Percentiles rank a stretch among this genome's conserved stretches.
Conservation (phyloP, 2,797 vertebrate genomes). For the Urosaurus nigricauda region DNA sequence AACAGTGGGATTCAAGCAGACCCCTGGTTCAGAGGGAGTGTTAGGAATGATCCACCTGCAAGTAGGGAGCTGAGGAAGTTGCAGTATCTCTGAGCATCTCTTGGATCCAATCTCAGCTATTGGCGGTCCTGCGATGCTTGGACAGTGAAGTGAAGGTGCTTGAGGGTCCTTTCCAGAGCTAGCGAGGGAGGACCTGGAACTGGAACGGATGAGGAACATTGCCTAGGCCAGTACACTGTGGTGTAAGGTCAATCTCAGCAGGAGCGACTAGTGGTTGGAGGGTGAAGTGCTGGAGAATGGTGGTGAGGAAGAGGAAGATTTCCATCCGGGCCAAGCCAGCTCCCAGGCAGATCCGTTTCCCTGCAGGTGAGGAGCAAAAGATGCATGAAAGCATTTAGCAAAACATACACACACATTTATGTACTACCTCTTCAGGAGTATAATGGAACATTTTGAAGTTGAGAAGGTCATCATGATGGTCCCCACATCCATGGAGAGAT, state of each 20-base stretch:
- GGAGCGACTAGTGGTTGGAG: conserved; percentile 17
- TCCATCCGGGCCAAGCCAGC: conserved; percentile 36
- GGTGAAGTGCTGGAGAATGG: conserved; percentile 44
- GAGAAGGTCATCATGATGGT: too few species aligned
- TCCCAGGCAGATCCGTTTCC: conserved; percentile 46
- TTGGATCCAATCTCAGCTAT: rapidly evolving
- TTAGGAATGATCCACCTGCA: background rate
- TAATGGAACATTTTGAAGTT: too few species aligned
- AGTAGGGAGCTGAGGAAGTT: background rate
- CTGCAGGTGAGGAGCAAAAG: background rate
- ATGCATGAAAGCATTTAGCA: too few species aligned
- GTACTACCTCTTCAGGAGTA: background rate
- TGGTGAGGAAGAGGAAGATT: conserved; percentile 56
- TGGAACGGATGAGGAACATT: conserved; percentile 35
- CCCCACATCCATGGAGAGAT: too few species aligned
- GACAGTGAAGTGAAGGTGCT: rapidly evolving
- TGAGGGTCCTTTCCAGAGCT: background rate
- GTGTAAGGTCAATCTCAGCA: conserved; percentile 25
- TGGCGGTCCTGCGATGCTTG: too few species aligned
- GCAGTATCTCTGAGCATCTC: background rate
- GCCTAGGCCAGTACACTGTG: conserved; percentile 11
- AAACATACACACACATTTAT: too few species aligned
- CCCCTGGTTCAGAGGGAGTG: background rate
- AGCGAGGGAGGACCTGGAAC: conserved; percentile 20
- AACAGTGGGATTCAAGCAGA: background rate